Evolutionary conservation across 2,113 vertebrate species (phyloP).

Genomic region (Echinops telfairi): DNA sequence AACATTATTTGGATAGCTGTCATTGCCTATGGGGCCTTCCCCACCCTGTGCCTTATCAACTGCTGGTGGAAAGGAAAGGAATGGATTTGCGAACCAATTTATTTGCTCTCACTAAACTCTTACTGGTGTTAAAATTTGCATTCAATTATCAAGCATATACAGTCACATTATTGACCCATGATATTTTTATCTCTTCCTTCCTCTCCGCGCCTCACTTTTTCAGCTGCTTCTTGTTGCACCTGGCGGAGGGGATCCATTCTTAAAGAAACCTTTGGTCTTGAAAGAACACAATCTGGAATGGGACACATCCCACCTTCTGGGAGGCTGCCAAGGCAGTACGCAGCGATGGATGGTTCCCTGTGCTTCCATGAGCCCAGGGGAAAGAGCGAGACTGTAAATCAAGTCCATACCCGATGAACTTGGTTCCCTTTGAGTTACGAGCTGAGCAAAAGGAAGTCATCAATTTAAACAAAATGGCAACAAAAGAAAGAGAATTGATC

Average conservation of each 20-base stretch:
- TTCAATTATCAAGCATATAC: slow-evolving; percentile 28
- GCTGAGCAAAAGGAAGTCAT: slow-evolving; percentile 79
- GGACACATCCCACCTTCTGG: slow-evolving; percentile 63
- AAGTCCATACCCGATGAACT: slow-evolving; percentile 73
- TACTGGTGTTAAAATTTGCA: slow-evolving; percentile 9
- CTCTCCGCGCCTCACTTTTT: background rate
- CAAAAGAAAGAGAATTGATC: slow-evolving; percentile 68
- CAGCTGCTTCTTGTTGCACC: slow-evolving; percentile 64
- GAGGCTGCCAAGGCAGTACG: slow-evolving; percentile 65
- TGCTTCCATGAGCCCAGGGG: slow-evolving; percentile 48
- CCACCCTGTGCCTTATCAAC: background rate
- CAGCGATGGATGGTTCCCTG: slow-evolving; percentile 78
- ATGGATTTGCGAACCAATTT: background rate
- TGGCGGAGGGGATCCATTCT: slow-evolving; percentile 21
- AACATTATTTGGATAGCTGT: background rate
- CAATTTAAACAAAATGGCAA: slow-evolving; percentile 74
- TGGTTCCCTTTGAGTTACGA: slow-evolving; percentile 69
- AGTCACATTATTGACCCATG: slow-evolving; percentile 18
- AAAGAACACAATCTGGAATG: slow-evolving; percentile 60
- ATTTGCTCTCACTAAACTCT: background rate
- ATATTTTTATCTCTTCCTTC: slow-evolving; percentile 24
- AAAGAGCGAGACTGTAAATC: slow-evolving; percentile 72
- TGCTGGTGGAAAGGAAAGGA: slow-evolving; percentile 32
- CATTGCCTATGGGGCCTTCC: background rate
- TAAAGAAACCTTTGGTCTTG: slow-evolving; percentile 69